A percentile compares a stretch with the other conserved stretches of the same genome.
Evolutionary conservation across 2,797 vertebrate genomes (phyloP).

Genomic region (Rhinogobio ventralis): DNA sequence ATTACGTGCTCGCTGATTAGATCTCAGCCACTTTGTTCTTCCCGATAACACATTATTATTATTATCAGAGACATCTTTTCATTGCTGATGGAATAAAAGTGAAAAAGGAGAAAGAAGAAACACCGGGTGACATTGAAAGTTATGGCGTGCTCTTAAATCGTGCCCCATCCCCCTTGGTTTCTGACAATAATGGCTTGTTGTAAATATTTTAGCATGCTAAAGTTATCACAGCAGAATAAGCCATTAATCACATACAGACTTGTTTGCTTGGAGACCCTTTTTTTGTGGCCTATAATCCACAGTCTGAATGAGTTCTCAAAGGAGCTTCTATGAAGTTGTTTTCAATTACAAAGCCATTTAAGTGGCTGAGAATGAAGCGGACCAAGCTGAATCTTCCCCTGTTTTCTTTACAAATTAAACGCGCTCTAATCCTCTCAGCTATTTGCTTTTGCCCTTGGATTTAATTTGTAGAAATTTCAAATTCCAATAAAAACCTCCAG

Average conservation of each 20-base stretch:
- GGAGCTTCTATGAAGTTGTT: slow-evolving; percentile 61
- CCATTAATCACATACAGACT: slow-evolving; percentile 55
- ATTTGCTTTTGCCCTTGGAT: slow-evolving; percentile 67
- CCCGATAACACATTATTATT: slow-evolving; percentile 73
- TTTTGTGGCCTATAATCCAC: slow-evolving; percentile 48
- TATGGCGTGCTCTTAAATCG: not conserved
- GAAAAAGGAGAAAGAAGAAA: slow-evolving; percentile 3
- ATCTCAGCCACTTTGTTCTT: slow-evolving; percentile 71
- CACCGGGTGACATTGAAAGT: slow-evolving; percentile 67
- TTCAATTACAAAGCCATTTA: slow-evolving; percentile 67
- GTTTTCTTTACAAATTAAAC: slow-evolving; percentile 76
- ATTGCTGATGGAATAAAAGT: slow-evolving; percentile 63
- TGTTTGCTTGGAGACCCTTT: slow-evolving; percentile 45
- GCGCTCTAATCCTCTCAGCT: slow-evolving; percentile 70
- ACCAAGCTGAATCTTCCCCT: slow-evolving; percentile 62
- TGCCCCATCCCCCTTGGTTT: not conserved
- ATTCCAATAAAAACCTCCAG: slow-evolving; percentile 36
- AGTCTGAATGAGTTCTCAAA: slow-evolving; percentile 56
- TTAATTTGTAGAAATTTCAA: slow-evolving; percentile 70
- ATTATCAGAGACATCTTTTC: slow-evolving; percentile 74
- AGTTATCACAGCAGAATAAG: slow-evolving; percentile 49
- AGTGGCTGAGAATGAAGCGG: slow-evolving; percentile 62
- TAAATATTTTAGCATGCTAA: slow-evolving; percentile 51
- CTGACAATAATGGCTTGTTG: slow-evolving; percentile 17
- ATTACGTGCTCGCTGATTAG: slow-evolving; percentile 68